These are phyloP conservation scores for Gallinago undulata DNA, from an alignment of 2,113 vertebrate species.

Conservation along the genomic window DNA sequence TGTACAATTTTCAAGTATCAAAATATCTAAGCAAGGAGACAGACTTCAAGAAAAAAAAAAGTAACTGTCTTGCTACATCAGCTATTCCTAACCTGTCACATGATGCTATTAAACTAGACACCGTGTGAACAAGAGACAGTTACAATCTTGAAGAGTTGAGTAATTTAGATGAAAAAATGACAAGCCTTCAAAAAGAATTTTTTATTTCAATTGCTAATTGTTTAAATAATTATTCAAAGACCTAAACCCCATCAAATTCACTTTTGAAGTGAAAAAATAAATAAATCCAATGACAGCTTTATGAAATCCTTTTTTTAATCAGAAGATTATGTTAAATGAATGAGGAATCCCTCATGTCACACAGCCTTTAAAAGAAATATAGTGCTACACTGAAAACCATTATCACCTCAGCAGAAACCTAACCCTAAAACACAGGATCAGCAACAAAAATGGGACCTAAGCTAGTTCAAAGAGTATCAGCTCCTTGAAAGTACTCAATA, in stretches of 20 bases:
- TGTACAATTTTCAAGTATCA: background rate
- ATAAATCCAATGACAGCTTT: background rate
- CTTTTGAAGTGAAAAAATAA: background rate
- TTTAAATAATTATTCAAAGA: background rate
- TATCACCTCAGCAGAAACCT: background rate
- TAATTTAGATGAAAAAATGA: background rate
- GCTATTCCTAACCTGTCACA: background rate
- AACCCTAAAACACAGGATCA: background rate
- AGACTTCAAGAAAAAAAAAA: slow-evolving; percentile 22
- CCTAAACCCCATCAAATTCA: background rate
- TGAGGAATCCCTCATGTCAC: background rate
- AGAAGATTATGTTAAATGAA: background rate
- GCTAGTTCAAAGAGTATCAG: background rate
- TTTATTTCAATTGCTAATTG: background rate
- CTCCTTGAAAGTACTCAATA: background rate
- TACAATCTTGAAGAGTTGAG: background rate
- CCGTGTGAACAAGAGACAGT: background rate
- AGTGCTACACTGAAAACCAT: background rate
- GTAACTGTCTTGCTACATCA: background rate
- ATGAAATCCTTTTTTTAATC: accelerated
- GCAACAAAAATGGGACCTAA: background rate
- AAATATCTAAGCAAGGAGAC: background rate
- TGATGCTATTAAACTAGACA: background rate
- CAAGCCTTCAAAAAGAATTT: background rate
- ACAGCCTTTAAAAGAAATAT: background rate